Evolutionary conservation across 1,140 invertebrate genomes (phyloP).

Genomic region (Brachionus plicatilis): DNA sequence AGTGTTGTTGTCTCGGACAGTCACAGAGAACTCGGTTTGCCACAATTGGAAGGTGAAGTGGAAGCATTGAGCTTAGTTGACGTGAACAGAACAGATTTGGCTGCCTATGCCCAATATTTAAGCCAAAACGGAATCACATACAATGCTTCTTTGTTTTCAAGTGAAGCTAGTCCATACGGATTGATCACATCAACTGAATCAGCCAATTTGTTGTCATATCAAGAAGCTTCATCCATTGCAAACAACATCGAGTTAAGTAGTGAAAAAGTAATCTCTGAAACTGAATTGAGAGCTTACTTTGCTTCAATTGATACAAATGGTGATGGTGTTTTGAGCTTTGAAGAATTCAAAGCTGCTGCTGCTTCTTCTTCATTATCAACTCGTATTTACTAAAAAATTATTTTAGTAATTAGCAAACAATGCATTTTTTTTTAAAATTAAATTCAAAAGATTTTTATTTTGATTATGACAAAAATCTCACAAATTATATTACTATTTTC

Average conservation of each 20-base stretch:
- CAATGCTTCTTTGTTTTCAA: conserved; percentile 17
- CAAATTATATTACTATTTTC: neutral
- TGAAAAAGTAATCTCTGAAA: neutral
- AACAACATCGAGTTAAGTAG: neutral
- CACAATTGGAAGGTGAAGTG: conserved; percentile 3
- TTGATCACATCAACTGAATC: neutral
- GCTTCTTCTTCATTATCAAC: neutral
- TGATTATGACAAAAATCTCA: neutral
- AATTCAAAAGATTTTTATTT: neutral
- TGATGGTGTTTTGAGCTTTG: neutral
- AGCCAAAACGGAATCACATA: neutral
- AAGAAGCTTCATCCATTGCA: neutral
- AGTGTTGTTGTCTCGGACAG: neutral
- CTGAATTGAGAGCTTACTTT: conserved; percentile 31
- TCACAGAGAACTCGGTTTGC: neutral
- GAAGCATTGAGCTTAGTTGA: conserved; percentile 24
- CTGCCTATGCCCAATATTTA: neutral
- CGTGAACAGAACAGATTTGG: neutral
- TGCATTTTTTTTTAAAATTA: too few species aligned
- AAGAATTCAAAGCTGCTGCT: conserved; percentile 18
- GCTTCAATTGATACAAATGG: conserved; percentile 13
- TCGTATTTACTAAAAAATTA: neutral
- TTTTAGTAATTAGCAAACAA: neutral
- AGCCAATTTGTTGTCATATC: neutral
- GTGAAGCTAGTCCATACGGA: conserved; percentile 19